Conservation (phyloP, 2,888 invertebrate genomes). For the Macropis europaea region DNA sequence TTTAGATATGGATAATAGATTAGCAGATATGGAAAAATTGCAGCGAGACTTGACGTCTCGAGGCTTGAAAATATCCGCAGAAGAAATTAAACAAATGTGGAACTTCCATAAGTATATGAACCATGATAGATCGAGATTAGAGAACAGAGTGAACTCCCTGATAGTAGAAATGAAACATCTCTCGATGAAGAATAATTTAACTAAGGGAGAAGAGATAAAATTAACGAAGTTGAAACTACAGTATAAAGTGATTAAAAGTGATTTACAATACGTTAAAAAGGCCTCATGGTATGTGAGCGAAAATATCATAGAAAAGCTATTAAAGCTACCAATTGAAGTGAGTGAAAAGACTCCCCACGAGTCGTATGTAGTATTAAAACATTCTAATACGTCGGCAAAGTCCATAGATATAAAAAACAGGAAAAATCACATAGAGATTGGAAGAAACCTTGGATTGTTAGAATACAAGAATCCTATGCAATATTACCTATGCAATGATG, state of each 20-base stretch:
- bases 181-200: slow-evolving; percentile 56
- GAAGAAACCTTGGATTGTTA: slow-evolving; percentile 81
- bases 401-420: background rate
- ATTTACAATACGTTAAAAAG: slow-evolving; percentile 84
- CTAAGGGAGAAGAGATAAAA: slow-evolving; percentile 77
- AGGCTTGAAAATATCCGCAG: slow-evolving; percentile 81
- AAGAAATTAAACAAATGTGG: slow-evolving; percentile 83
- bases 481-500: slow-evolving; percentile 85
- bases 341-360: slow-evolving; percentile 83
- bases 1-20: slow-evolving; percentile 84
- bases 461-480: slow-evolving; percentile 83
- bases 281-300: slow-evolving; percentile 88
- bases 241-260: slow-evolving; percentile 82
- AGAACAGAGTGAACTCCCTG: slow-evolving; percentile 81
- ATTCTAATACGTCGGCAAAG: slow-evolving; percentile 47
- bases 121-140: slow-evolving; percentile 81
- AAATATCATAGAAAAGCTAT: slow-evolving; percentile 83
- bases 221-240: slow-evolving; percentile 82
- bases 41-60: slow-evolving; percentile 82
- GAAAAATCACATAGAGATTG: slow-evolving; percentile 82
- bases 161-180: slow-evolving; percentile 80
- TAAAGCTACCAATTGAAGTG: slow-evolving; percentile 87
- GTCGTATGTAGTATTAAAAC: slow-evolving; percentile 52
- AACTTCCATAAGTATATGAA: slow-evolving; percentile 83
- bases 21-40: slow-evolving; percentile 81